Percentiles rank a stretch among this genome's conserved stretches.
Conservation (phyloP, 2,113 vertebrate species). For the Pluvialis apricaria region DNA sequence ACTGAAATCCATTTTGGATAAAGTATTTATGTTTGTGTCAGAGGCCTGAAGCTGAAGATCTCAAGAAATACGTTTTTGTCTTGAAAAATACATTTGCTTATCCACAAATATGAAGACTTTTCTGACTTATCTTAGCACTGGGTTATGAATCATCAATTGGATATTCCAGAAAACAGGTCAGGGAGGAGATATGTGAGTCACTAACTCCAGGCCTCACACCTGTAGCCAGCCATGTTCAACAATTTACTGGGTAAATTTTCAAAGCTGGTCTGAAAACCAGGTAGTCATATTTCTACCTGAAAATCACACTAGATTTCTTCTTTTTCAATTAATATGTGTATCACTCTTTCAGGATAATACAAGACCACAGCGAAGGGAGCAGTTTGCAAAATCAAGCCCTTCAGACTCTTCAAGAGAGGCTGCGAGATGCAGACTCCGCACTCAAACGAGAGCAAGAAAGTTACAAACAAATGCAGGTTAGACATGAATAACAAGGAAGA, state of each 20-base stretch:
- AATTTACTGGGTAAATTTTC: background rate
- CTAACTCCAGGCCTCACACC: background rate
- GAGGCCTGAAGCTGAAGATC: background rate
- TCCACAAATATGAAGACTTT: background rate
- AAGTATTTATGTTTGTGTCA: background rate
- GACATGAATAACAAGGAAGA: background rate
- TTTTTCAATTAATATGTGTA: background rate
- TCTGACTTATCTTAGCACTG: background rate
- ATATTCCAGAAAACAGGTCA: background rate
- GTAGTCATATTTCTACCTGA: background rate
- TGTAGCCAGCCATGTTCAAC: background rate
- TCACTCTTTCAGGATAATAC: slow-evolving; percentile 81
- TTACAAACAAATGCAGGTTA: slow-evolving; percentile 94
- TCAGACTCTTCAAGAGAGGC: slow-evolving; percentile 87
- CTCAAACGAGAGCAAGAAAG: slow-evolving; percentile 88
- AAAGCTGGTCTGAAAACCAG: background rate
- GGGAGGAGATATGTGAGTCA: background rate
- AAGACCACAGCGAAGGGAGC: slow-evolving; percentile 90
- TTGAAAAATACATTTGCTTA: background rate
- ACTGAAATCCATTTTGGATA: background rate
- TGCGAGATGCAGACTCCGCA: slow-evolving; percentile 81
- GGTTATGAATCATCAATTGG: background rate
- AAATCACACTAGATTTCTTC: background rate
- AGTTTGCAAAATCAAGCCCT: slow-evolving; percentile 90
- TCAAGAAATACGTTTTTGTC: background rate